Conservation (phyloP, 2,113 vertebrate genomes). For the cattle (Bos taurus) region DNA sequence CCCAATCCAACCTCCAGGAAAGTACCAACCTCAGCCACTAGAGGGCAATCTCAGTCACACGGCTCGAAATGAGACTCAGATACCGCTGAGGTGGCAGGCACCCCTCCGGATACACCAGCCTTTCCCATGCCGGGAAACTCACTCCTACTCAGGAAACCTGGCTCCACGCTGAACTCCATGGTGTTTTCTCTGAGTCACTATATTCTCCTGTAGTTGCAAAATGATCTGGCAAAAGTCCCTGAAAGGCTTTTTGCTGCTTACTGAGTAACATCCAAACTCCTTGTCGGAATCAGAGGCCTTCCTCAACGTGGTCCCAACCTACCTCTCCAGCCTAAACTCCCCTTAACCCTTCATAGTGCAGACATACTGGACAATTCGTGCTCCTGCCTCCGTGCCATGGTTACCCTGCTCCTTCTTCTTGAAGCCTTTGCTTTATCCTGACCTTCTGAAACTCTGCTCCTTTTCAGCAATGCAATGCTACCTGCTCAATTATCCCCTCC, state of each 20-base stretch:
- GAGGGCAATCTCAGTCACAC: neutral
- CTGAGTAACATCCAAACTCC: constrained; percentile 15
- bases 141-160: constrained; percentile 32
- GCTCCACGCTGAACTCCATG: neutral
- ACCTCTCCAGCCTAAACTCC: neutral
- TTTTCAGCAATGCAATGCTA: neutral
- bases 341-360: neutral
- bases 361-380: neutral
- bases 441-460: neutral
- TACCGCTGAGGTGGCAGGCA: neutral
- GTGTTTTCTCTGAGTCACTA: constrained; percentile 56
- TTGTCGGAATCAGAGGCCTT: neutral
- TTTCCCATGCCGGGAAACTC: neutral
- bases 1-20: neutral
- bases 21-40: constrained; percentile 52
- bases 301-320: neutral
- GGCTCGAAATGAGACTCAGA: neutral
- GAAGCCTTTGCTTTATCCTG: neutral
- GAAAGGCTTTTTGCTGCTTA: constrained; percentile 1
- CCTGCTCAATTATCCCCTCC: neutral
- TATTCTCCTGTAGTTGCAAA: constrained; percentile 21
- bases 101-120: neutral
- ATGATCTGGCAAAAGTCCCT: constrained; percentile 38
- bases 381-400: neutral
- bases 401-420: neutral